Evolutionary conservation across 2,888 invertebrate genomes (phyloP).

Genomic region (Campopleginae sp.): DNA sequence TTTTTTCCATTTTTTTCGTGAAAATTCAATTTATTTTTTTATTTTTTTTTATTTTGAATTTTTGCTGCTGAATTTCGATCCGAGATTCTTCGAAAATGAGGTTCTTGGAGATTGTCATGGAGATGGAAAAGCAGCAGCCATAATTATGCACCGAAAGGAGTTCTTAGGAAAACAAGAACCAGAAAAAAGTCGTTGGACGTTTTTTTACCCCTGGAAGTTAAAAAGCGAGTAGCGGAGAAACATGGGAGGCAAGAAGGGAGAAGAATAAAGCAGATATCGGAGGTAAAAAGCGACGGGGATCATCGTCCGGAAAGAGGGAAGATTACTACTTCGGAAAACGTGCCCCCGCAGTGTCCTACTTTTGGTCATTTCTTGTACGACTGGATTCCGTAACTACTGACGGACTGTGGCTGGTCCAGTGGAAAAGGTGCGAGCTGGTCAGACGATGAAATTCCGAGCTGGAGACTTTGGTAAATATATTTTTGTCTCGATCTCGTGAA

Average conservation of each 20-base stretch:
- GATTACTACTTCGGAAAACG: slow-evolving; percentile 62
- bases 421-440: slow-evolving; percentile 33
- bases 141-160: slow-evolving; percentile 16
- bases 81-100: not conserved
- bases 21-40: not conserved
- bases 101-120: not conserved
- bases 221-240: slow-evolving; percentile 38
- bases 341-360: slow-evolving; percentile 66
- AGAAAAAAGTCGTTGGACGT: slow-evolving; percentile 40
- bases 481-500: not conserved
- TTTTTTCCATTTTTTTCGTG: not conserved
- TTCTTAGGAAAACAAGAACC: not conserved
- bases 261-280: not conserved
- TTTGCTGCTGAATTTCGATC: slow-evolving; percentile 17
- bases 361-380: slow-evolving; percentile 25
- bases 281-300: slow-evolving; percentile 26
- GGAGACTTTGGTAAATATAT: not conserved
- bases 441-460: slow-evolving; percentile 4
- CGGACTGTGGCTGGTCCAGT: not conserved
- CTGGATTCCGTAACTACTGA: slow-evolving; percentile 31
- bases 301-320: slow-evolving; percentile 35
- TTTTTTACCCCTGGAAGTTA: slow-evolving; percentile 55
- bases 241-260: slow-evolving; percentile 28
- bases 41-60: not conserved
- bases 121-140: slow-evolving; percentile 26